Conservation (phyloP, 1,140 invertebrate genomes). For the Prorops nasuta region DNA sequence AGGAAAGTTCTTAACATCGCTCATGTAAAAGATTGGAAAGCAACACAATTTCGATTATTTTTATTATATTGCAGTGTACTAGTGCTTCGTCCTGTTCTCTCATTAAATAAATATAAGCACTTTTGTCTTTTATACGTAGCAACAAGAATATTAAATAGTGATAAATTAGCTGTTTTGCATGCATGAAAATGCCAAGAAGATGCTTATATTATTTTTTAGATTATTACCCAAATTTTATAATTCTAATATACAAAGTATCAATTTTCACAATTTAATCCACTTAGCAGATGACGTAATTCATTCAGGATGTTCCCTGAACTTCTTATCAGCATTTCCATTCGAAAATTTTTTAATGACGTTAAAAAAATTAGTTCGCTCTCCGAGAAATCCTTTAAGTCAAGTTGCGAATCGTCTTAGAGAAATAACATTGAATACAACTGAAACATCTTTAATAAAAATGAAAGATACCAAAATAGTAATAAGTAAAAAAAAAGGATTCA, state of each 20-base stretch:
- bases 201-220: no score
- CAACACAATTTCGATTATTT: no score
- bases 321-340: constrained; percentile 7
- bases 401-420: not conserved
- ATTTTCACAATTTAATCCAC: constrained; percentile 11
- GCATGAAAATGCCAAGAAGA: not conserved
- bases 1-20: constrained; percentile 11
- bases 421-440: not conserved
- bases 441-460: not conserved
- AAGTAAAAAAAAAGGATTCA: not conserved
- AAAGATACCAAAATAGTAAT: not conserved
- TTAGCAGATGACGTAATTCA: constrained; percentile 7
- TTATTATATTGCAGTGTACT: constrained; percentile 4
- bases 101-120: not conserved
- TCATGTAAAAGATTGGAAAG: constrained; percentile 10
- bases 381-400: constrained; percentile 1
- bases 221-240: not conserved
- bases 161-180: not conserved
- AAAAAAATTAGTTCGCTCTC: constrained; percentile 4
- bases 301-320: constrained; percentile 3
- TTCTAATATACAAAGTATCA: no score
- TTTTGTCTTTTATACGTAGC: not conserved
- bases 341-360: constrained; percentile 11
- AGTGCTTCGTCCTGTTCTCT: not conserved
- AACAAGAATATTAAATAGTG: not conserved